phyloP scores from a whole-genome alignment of 1,140 invertebrate genomes.

The Tachypleus tridentatus region DNA sequence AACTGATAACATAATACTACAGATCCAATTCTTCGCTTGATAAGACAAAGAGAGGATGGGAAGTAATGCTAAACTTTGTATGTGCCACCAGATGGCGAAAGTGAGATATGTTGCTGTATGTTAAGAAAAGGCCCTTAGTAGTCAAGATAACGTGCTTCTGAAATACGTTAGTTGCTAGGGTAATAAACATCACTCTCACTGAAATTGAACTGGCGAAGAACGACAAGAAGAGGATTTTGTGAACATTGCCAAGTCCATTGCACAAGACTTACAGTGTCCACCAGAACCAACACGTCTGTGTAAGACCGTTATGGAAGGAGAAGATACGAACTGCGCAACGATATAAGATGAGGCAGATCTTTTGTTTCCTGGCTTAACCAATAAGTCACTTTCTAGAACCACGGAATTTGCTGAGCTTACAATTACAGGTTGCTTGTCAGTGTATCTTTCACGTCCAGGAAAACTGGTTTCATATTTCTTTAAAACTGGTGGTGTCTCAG shows the following conservation, averaged over 20 bases:
- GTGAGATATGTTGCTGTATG: no score
- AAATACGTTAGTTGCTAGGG: no score
- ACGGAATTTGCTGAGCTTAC: neutral
- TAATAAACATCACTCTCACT: neutral
- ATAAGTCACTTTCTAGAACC: neutral
- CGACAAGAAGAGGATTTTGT: constrained; percentile 11
- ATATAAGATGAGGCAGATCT: constrained; percentile 7
- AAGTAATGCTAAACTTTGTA: no score
- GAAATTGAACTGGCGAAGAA: constrained; percentile 20
- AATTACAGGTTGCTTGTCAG: neutral
- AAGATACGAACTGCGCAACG: constrained; percentile 10
- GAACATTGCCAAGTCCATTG: constrained; percentile 18
- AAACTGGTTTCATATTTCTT: neutral
- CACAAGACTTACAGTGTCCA: constrained; percentile 15
- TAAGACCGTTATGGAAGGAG: constrained; percentile 20
- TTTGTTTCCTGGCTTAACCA: constrained; percentile 1
- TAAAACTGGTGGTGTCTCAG: neutral
- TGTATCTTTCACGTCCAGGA: neutral
- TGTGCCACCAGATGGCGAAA: no score
- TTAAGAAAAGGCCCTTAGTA: no score
- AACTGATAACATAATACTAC: no score
- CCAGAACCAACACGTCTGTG: constrained; percentile 18
- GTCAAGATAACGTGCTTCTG: no score
- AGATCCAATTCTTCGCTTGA: no score
- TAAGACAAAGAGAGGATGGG: no score